Evolutionary conservation across 1,140 invertebrate genomes (phyloP).

Genomic region (Achroia grisella): DNA sequence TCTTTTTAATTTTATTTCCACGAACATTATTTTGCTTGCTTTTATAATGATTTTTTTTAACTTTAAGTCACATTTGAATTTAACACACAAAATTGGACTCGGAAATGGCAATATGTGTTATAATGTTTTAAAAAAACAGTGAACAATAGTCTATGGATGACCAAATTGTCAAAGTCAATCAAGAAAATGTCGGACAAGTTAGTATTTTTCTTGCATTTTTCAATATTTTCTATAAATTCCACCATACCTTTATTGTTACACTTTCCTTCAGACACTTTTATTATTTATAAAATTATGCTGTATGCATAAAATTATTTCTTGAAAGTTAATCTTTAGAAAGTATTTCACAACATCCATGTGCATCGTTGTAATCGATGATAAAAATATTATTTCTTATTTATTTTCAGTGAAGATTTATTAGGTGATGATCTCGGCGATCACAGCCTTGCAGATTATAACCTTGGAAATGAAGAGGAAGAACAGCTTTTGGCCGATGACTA

Average conservation of each 20-base stretch:
- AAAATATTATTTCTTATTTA: slow-evolving; percentile 12
- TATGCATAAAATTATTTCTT: background rate
- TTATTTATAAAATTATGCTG: background rate
- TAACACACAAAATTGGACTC: no score
- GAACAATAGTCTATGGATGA: no score
- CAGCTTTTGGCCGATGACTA: slow-evolving; percentile 61
- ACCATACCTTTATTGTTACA: background rate
- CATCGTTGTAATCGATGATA: slow-evolving; percentile 2
- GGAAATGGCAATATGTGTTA: no score
- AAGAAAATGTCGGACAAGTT: slow-evolving; percentile 67
- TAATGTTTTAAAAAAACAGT: no score
- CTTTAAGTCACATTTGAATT: no score
- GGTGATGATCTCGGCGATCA: slow-evolving; percentile 65
- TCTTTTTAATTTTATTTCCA: no score
- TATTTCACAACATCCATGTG: slow-evolving; percentile 13
- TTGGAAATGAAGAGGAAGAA: slow-evolving; percentile 66
- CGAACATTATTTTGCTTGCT: no score
- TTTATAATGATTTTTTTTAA: no score
- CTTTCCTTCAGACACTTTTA: background rate
- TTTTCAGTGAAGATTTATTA: slow-evolving; percentile 60
- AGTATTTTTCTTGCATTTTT: slow-evolving; percentile 34
- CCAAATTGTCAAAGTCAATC: no score
- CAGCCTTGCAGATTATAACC: slow-evolving; percentile 61
- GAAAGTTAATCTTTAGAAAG: background rate
- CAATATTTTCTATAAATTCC: slow-evolving; percentile 2